These are phyloP conservation scores for Amphiprion ocellaris DNA, from an alignment of 2,113 vertebrate species.

Conservation along the genomic window DNA sequence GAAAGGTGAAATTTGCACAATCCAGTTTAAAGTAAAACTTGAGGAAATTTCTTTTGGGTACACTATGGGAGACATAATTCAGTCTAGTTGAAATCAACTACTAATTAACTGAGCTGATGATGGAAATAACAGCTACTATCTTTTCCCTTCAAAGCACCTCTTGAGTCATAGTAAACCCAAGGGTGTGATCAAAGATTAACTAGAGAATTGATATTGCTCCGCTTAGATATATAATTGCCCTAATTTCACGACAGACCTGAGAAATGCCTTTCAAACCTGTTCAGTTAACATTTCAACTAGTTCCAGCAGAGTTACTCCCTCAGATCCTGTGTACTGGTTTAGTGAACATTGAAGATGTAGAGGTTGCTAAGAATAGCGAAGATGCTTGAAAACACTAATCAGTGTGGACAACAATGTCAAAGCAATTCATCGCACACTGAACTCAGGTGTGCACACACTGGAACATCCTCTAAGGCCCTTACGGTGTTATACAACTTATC, in stretches of 20 bases:
- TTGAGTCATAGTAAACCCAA: background rate
- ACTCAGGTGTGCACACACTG: slow-evolving; percentile 33
- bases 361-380: slow-evolving; percentile 49
- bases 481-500: slow-evolving; percentile 15
- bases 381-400: slow-evolving; percentile 59
- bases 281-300: slow-evolving; percentile 12
- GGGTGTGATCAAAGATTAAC: slow-evolving; percentile 26
- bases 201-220: background rate
- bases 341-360: background rate
- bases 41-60: slow-evolving; percentile 4
- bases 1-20: slow-evolving; percentile 8
- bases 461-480: slow-evolving; percentile 20
- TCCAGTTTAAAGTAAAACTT: background rate
- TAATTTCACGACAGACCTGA: slow-evolving; percentile 13
- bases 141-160: slow-evolving; percentile 5
- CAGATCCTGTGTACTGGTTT: slow-evolving; percentile 14
- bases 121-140: slow-evolving; percentile 10
- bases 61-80: slow-evolving; percentile 1
- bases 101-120: slow-evolving; percentile 15
- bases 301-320: background rate
- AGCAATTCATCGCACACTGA: slow-evolving; percentile 35
- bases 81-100: slow-evolving; percentile 8
- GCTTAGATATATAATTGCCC: slow-evolving; percentile 4
- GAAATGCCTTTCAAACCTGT: background rate
- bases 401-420: slow-evolving; percentile 58